phyloP scores from a whole-genome alignment of 2,113 vertebrate genomes.

The Anguilla rostrata region DNA sequence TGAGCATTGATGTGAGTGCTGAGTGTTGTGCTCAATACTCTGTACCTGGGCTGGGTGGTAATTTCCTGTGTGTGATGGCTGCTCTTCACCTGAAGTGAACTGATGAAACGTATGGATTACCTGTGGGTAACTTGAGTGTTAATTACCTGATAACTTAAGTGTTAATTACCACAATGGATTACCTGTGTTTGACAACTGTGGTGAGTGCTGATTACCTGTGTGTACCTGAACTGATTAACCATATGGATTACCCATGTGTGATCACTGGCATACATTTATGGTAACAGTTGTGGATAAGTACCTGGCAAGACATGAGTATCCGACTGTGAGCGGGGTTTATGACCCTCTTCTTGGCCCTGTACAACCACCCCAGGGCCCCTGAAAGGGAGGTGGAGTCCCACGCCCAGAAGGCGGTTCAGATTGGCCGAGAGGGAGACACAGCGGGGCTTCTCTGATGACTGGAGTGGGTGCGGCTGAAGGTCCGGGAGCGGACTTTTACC shows the following conservation, averaged over 20 bases:
- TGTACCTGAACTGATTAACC: background rate
- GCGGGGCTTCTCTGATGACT: background rate
- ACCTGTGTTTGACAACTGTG: background rate
- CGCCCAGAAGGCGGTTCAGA: conserved; percentile 28
- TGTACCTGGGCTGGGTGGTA: background rate
- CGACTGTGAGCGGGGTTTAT: background rate
- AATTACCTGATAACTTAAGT: background rate
- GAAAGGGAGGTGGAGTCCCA: conserved; percentile 13
- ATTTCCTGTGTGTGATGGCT: too few relatives aligned
- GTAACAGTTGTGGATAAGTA: conserved; percentile 5
- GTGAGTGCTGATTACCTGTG: background rate
- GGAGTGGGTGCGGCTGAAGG: background rate
- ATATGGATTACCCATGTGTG: background rate
- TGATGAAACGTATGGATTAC: too few relatives aligned
- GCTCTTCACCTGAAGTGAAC: too few relatives aligned
- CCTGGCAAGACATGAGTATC: conserved; percentile 15
- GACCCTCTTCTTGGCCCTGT: background rate
- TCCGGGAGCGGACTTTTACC: background rate
- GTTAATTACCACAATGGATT: background rate
- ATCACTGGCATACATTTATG: background rate
- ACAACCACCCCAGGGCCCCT: conserved; percentile 3
- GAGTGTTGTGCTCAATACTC: background rate
- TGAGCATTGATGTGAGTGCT: too few relatives aligned
- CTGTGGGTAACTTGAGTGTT: too few relatives aligned
- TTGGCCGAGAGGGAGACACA: conserved; percentile 17